Evolutionary conservation across 1,140 invertebrate genomes (phyloP).

Genomic region (Bombus breviceps): DNA sequence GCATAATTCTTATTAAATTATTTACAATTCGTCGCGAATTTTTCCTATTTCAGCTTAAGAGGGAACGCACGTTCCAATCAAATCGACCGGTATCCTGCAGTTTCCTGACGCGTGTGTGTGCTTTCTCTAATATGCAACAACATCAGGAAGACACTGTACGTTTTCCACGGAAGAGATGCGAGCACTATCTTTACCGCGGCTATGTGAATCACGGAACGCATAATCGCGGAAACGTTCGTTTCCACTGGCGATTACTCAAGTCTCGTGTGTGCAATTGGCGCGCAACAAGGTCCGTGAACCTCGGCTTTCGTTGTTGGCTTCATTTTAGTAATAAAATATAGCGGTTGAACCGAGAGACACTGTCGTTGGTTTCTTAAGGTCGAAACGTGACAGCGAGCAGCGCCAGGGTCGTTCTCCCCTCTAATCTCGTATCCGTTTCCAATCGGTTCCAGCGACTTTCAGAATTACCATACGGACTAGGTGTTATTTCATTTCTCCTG

Average conservation of each 20-base stretch:
- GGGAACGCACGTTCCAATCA: neutral
- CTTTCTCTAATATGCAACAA: conserved; percentile 49
- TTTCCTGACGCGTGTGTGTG: neutral
- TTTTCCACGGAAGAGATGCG: conserved; percentile 22
- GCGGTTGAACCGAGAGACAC: neutral
- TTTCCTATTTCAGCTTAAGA: neutral
- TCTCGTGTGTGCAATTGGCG: neutral
- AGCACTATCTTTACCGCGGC: neutral
- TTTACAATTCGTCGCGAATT: too few relatives aligned
- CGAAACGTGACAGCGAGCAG: conserved; percentile 14
- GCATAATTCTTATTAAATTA: neutral
- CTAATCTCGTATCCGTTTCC: conserved; percentile 10
- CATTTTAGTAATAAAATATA: neutral
- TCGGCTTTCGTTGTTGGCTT: neutral
- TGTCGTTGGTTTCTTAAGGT: conserved; percentile 21
- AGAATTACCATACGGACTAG: conserved; percentile 34
- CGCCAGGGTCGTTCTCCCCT: conserved; percentile 21
- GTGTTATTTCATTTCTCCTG: conserved; percentile 21
- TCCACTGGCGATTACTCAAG: neutral
- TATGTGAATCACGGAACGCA: neutral
- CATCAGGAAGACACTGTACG: conserved; percentile 24
- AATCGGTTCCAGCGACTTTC: conserved; percentile 24
- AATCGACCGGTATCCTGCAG: neutral
- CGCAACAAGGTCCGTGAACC: neutral
- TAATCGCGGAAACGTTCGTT: conserved; percentile 1